These are phyloP conservation scores for Philopedon plagiatum DNA, from an alignment of 2,888 invertebrate species.

Conservation along the genomic window DNA sequence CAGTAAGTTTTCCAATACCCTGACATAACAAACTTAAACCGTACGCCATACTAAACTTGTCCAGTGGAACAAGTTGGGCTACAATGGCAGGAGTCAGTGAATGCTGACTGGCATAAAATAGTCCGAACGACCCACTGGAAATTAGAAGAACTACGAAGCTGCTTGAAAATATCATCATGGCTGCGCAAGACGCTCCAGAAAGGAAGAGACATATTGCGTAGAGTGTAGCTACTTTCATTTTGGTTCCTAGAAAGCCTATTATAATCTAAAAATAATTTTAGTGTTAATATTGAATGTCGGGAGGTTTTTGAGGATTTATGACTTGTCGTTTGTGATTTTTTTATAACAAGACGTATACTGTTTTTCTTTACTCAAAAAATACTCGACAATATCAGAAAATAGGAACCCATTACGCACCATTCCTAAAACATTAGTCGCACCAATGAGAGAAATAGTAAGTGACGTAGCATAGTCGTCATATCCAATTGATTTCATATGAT, in stretches of 20 bases:
- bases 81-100: constrained; percentile 91
- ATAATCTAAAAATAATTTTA: constrained; percentile 72
- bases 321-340: too few relatives aligned
- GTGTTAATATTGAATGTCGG: neutral
- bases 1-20: constrained; percentile 91
- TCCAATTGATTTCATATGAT: constrained; percentile 80
- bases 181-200: constrained; percentile 75
- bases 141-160: constrained; percentile 66
- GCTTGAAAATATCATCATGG: constrained; percentile 70
- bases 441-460: constrained; percentile 86
- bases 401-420: too few relatives aligned
- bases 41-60: constrained; percentile 92
- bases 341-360: too few relatives aligned
- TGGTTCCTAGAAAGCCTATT: constrained; percentile 92
- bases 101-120: constrained; percentile 92
- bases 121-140: constrained; percentile 76
- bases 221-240: constrained; percentile 84
- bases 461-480: constrained; percentile 83
- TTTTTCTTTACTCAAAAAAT: too few relatives aligned
- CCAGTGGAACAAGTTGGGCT: constrained; percentile 89
- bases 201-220: constrained; percentile 84
- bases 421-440: constrained; percentile 92
- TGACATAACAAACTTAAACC: constrained; percentile 90
- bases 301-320: too few relatives aligned
- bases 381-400: too few relatives aligned